Conservation (phyloP, 2,797 vertebrate genomes). For the Vespertilio murinus region DNA sequence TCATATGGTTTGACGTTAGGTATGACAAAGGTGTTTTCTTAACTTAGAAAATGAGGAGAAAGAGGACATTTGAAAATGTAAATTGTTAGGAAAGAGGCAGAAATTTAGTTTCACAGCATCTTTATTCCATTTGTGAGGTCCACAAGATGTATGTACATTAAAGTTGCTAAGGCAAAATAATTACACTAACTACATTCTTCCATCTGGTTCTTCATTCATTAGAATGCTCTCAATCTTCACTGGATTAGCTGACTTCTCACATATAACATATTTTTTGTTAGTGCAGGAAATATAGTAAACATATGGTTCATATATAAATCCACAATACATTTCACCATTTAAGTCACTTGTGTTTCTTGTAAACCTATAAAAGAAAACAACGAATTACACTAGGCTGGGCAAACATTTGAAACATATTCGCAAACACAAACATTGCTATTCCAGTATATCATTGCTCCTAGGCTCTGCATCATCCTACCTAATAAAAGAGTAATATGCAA, state of each 20-base stretch:
- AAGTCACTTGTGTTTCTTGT: neutral
- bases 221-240: constrained; percentile 22
- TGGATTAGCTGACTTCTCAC: constrained; percentile 35
- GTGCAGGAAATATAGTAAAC: fast-evolving
- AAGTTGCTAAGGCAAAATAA: neutral
- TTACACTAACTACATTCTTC: neutral
- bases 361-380: constrained; percentile 58
- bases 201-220: neutral
- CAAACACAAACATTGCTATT: neutral
- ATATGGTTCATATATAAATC: fast-evolving
- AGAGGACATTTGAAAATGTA: neutral
- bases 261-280: fast-evolving
- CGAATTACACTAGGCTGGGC: neutral
- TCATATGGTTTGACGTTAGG: neutral
- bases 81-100: neutral
- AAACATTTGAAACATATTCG: neutral
- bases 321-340: neutral
- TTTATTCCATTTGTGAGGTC: neutral
- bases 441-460: neutral
- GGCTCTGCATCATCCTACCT: neutral
- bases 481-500: too few species aligned
- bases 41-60: neutral
- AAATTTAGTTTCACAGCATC: neutral
- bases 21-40: too few species aligned
- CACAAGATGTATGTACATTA: neutral